These are phyloP conservation scores for Prostheceraeus crozeri DNA, from an alignment of 2,888 invertebrate genomes.

Conservation along the genomic window DNA sequence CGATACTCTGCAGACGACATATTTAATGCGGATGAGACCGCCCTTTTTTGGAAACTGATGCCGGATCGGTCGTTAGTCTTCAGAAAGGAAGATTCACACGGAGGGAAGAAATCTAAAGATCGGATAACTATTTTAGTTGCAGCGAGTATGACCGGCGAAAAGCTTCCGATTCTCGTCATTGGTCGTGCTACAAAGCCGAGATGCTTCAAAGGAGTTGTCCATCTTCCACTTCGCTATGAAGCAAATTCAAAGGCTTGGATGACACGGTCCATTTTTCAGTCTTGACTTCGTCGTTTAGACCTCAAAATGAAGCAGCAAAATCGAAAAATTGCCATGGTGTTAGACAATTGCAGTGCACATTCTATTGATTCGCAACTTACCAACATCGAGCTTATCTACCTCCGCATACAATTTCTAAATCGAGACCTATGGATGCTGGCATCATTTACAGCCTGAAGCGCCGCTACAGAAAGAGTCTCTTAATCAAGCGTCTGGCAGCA, in stretches of 20 bases:
- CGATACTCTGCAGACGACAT: conserved; percentile 15
- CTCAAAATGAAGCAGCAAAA: no score
- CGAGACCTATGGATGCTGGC: no score
- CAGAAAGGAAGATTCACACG: conserved; percentile 1
- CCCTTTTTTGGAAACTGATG: conserved; percentile 21
- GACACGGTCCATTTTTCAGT: no score
- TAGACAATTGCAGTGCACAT: no score
- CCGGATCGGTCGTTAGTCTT: conserved; percentile 8
- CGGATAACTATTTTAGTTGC: not conserved
- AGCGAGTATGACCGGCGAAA: conserved; percentile 1
- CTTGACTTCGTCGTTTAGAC: no score
- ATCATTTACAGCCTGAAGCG: no score
- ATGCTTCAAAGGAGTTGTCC: conserved; percentile 28
- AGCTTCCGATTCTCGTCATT: not conserved
- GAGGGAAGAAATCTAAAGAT: conserved; percentile 25
- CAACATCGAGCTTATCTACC: no score
- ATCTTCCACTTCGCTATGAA: conserved; percentile 1
- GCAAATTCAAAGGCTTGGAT: conserved; percentile 17
- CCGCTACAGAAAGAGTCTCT: no score
- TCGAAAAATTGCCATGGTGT: no score
- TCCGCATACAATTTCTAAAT: no score
- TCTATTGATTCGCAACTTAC: no score
- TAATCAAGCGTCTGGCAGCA: no score
- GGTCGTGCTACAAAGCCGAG: conserved; percentile 4
- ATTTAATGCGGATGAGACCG: conserved; percentile 4